Base-by-base conservation (phyloP, 2,113 vertebrate genomes). In the Eretmochelys imbricata region DNA sequence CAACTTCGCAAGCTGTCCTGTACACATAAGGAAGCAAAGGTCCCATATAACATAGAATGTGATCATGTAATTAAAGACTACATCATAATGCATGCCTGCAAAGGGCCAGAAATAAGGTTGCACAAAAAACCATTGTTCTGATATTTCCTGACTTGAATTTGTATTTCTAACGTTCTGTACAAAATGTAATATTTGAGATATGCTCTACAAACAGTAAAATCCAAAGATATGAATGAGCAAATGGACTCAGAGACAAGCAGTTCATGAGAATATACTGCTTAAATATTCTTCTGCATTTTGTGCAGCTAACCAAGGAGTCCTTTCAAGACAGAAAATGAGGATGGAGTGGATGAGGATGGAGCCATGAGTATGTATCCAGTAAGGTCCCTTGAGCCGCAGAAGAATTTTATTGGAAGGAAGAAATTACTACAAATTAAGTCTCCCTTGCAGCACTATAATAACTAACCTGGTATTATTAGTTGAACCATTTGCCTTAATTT, bases 141-240 rank as follows among this genome's bases (percentile, higher is more conserved):
- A 65, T 53, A 16, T 53, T 87, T 95, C 86, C 55, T 57, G 53
- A 42, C 48, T 89, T 3, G 14, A 54, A 57, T 49, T 78, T n/a
- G 20, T 11, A 76, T 59, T 1, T 27, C 0, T 0, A 6, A 84
- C 84, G 6, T 49, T 20, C 50, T 83, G 17, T 69, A 2, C 35
- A 82, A 8, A 85, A 19, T 10, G 35, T 72, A 72, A 38, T n/a
- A 89, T 78, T 7, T 84, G 54, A 59, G 76, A 31, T 1, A 3
- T 76, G 90, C 7, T 17, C 31, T 84, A 94, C 49, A 57, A 93
- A 22, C 75, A 88, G 8, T 12, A 2, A 95, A 31, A 80, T 10
- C 2, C 50, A 87, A 12, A 55, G 51, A 87, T 3, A 91, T 69
- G 90, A 95, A 88, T 76, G 89, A 95, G 53, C n/a, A 91, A 92